Evolutionary conservation across 2,797 vertebrate species (phyloP), one percentile per base, ranked within the genome.

Genomic region (Anniella stebbinsi): DNA sequence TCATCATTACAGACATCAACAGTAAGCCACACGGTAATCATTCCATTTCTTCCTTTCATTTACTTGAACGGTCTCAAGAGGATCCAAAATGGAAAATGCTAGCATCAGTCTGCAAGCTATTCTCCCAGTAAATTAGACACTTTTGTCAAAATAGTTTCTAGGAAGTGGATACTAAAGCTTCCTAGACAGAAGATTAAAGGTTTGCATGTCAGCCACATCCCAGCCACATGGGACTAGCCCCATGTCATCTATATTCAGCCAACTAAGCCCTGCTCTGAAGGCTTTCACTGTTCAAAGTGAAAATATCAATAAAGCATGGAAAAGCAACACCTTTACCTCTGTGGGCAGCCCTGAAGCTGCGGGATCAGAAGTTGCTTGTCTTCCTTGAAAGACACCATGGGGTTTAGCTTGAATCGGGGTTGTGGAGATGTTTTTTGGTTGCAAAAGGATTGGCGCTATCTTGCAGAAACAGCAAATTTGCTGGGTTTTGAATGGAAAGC

Each of bases 31-130:
- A 0, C 76, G 83, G 77, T 54, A 80, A 80, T 66, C 8, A 88
- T 89, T 90, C 25, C 72, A 10, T 89, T n/a, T 63, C 73, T 80
- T 93, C 80, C 89, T 87, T 87, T 88, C 66, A 94, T 25, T 83
- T 30, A 81, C 0, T 17, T 38, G 87, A 89, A 87, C 89, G 9
- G 36, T 86, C 81, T 92, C 86, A 88, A 87, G 12, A 21, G 80
- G 3, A n/a, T 70, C 33, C 54, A 23, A 93, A 93, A 90, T 23
- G 4, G 87, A 78, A 73, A 75, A 30, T 12, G 0, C 0, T 30
- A 70, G 23, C 84, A 90, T 88, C 73, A 30, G 77, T 89, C 80
- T 60, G 54, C 67, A 80, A 77, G 88, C 48, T 87, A 13, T 15
- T 67, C 90, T 70, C 88, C 87, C 51, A 36, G 70, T 82, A 77